Evolutionary conservation across 2,113 vertebrate genomes (phyloP).

Genomic region (Mandrillus leucophaeus): DNA sequence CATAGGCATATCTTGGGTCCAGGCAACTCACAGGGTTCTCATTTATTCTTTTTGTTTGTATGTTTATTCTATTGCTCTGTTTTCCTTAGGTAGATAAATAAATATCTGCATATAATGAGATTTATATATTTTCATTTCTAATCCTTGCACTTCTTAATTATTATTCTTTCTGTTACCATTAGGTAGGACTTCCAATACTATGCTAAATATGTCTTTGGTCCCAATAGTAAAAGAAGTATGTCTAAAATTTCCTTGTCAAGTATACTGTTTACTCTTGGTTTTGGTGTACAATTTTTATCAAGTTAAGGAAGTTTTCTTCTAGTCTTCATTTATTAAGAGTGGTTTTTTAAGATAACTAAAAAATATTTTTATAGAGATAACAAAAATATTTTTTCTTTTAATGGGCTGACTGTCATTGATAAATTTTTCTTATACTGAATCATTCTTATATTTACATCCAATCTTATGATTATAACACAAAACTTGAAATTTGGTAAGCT

Average conservation of each 20-base stretch:
- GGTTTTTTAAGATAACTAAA: not conserved
- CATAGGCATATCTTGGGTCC: not conserved
- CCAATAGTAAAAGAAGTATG: not conserved
- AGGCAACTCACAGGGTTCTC: not conserved
- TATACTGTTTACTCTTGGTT: not conserved
- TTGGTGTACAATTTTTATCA: not conserved
- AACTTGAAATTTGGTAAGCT: not conserved
- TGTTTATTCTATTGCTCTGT: not conserved
- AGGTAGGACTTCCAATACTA: not conserved
- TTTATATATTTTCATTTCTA: not conserved
- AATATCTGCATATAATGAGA: not conserved
- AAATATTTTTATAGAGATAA: not conserved
- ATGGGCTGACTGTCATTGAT: not conserved
- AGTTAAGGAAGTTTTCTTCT: not conserved
- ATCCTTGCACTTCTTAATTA: not conserved
- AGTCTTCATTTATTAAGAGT: not conserved
- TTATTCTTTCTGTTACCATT: not conserved
- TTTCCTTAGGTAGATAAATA: not conserved
- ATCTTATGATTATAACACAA: not conserved
- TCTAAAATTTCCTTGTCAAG: not conserved
- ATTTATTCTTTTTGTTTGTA: not conserved
- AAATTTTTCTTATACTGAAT: not conserved
- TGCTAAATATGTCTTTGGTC: not conserved
- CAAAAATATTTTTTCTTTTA: not conserved
- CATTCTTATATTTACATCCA: not conserved